Evolutionary conservation across 2,113 vertebrate genomes (phyloP), one percentile per base, ranked within the genome.

Genomic region (Todiramphus chloris): DNA sequence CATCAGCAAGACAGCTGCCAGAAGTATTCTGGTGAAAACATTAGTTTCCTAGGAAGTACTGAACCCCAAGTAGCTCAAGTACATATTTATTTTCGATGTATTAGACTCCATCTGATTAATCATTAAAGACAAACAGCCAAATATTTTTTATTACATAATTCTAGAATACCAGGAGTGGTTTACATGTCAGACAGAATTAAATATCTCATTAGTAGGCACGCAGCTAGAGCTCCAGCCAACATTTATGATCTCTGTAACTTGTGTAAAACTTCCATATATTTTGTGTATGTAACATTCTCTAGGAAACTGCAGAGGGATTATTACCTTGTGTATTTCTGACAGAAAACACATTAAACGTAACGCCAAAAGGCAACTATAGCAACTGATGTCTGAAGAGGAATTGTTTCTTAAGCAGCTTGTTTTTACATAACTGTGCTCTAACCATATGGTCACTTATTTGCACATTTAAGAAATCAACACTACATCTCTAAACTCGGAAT

Each of bases 171-270:
- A 89, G 41, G 80, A 87, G 33, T 4, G 1, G 67, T 93, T 93
- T 64, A 24, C 53, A n/a, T 50, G 92, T 87, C 75, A 94, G 90
- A n/a, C 59, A 95, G 84, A 91, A 90, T 83, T 85, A 85, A 94
- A 55, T 79, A 58, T 37, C 93, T 96, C 89, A 91, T 96, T 94
- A 96, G 59, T 11, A 97, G 90, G 94, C 96, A 88, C 21, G 69
- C 96, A 97, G 96, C 97, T 97, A 95, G 91, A 90, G 74, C 94
- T 91, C 96, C 95, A 95, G 96, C 93, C 97, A 97, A 84, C 94
- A 93, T 94, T 97, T 96, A 95, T 83, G 96, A 95, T 82, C 97
- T 96, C 96, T 94, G 94, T 94, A 82, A 77, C 87, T 82, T 56
- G 64, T 83, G 41, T 81, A 97, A 87, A 93, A 80, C 87, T 95